A percentile compares a stretch with the other conserved stretches of the same genome.
These are phyloP conservation scores for Aplochiton taeniatus DNA, from an alignment of 2,797 vertebrate genomes.

Conservation along the genomic window DNA sequence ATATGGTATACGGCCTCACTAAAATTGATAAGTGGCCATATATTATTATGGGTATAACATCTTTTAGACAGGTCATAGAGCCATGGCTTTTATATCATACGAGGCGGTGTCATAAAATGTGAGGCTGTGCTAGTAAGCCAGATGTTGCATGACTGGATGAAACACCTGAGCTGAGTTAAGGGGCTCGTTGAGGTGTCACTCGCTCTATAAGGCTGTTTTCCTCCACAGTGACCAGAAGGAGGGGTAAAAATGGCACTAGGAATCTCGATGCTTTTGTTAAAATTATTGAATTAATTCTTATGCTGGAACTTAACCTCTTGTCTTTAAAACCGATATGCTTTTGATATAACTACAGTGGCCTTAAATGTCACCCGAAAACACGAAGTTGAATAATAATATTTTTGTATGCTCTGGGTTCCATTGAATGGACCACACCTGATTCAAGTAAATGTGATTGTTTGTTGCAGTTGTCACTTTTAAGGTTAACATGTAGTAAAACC, in stretches of 20 bases:
- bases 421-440: slow-evolving; percentile 36
- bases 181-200: slow-evolving; percentile 15
- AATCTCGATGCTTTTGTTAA: too few species aligned
- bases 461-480: slow-evolving; percentile 10
- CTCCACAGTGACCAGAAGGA: not conserved
- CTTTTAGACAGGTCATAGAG: slow-evolving; percentile 28
- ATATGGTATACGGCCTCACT: slow-evolving; percentile 27
- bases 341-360: slow-evolving; percentile 49
- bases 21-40: slow-evolving; percentile 24
- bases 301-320: slow-evolving; percentile 38
- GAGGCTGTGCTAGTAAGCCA: slow-evolving; percentile 18
- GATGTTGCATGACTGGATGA: slow-evolving; percentile 1
- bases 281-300: slow-evolving; percentile 1
- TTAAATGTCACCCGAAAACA: slow-evolving; percentile 43
- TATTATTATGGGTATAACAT: slow-evolving; percentile 14
- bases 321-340: slow-evolving; percentile 37
- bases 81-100: slow-evolving; percentile 27
- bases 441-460: not conserved
- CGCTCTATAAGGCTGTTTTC: slow-evolving; percentile 8
- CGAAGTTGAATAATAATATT: slow-evolving; percentile 27
- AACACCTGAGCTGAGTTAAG: slow-evolving; percentile 35
- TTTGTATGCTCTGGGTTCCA: slow-evolving; percentile 31
- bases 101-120: slow-evolving; percentile 18
- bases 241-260: too few species aligned
- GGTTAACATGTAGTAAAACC: slow-evolving; percentile 19